Percentiles rank a stretch among this genome's conserved stretches.
Evolutionary conservation across 2,888 invertebrate genomes (phyloP).

Genomic region (Dynastes tityus): DNA sequence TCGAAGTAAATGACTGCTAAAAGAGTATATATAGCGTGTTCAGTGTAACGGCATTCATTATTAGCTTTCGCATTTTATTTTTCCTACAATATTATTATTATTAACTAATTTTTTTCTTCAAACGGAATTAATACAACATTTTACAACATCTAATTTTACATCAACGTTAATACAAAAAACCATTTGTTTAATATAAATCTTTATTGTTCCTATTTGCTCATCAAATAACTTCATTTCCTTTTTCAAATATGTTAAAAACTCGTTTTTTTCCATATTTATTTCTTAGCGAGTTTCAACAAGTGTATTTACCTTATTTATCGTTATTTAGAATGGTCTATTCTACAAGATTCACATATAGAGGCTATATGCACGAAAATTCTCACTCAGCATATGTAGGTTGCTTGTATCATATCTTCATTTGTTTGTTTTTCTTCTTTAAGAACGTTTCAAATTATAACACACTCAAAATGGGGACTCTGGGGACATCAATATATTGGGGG

Average conservation of each 20-base stretch:
- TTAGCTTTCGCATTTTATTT: too few species aligned
- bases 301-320: neutral
- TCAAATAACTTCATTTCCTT: neutral
- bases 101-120: too few species aligned
- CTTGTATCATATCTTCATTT: too few species aligned
- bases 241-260: neutral
- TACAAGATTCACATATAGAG: neutral
- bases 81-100: too few species aligned
- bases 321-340: neutral
- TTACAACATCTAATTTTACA: too few species aligned
- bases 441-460: neutral
- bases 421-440: neutral
- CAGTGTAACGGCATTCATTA: too few species aligned
- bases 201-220: too few species aligned
- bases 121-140: too few species aligned
- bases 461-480: neutral
- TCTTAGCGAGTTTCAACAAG: slow-evolving; percentile 19
- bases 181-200: too few species aligned
- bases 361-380: neutral
- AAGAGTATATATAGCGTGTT: too few species aligned
- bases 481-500: neutral
- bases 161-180: too few species aligned
- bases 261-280: slow-evolving; percentile 1
- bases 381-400: neutral
- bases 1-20: too few species aligned